Evolutionary conservation across 1,140 invertebrate species (phyloP).

Genomic region (Radopholus similis): DNA sequence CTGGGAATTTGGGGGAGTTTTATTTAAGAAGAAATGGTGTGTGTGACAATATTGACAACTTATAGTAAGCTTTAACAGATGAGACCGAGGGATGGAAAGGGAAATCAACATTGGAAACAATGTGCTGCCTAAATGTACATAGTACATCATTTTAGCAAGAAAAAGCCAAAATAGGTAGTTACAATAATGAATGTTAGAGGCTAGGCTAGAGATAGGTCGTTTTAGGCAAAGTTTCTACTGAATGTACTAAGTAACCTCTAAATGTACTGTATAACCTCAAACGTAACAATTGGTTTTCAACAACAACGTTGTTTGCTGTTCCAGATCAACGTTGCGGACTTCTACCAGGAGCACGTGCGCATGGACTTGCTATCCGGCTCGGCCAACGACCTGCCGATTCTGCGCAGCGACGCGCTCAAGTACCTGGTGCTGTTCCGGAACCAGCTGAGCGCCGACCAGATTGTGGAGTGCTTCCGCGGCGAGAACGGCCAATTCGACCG

Average conservation of each 20-base stretch:
- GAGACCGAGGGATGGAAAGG: too few species aligned
- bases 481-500: constrained; percentile 17
- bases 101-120: too few species aligned
- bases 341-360: constrained; percentile 77
- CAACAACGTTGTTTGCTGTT: background rate
- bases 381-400: constrained; percentile 84
- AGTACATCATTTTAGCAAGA: too few species aligned
- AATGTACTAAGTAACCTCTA: too few species aligned
- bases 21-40: constrained; percentile 5
- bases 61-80: background rate
- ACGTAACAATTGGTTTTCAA: too few species aligned
- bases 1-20: background rate
- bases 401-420: constrained; percentile 84
- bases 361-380: constrained; percentile 74
- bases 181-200: too few species aligned
- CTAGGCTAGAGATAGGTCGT: too few species aligned
- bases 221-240: too few species aligned
- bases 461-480: constrained; percentile 66
- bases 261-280: too few species aligned
- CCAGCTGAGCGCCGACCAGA: constrained; percentile 73
- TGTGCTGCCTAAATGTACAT: too few species aligned
- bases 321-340: constrained; percentile 70
- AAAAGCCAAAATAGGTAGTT: too few species aligned
- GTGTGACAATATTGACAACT: too few species aligned
- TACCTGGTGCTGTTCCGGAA: constrained; percentile 91